These are phyloP conservation scores for Leptinotarsa peninsularis DNA, from an alignment of 2,888 invertebrate species.

Conservation along the genomic window DNA sequence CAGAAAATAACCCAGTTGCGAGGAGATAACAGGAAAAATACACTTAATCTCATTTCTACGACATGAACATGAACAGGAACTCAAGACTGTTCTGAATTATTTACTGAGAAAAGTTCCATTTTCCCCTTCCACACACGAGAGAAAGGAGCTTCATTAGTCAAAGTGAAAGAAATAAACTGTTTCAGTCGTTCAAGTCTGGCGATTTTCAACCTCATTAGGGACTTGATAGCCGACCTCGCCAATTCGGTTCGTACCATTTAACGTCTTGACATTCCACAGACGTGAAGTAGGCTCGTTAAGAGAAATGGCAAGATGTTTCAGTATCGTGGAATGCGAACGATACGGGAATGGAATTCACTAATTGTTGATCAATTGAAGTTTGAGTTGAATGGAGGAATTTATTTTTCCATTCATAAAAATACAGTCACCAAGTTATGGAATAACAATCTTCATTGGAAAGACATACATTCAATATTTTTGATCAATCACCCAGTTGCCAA, in stretches of 20 bases:
- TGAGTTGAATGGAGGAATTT: neutral
- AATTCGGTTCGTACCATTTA: conserved; percentile 9
- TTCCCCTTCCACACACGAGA: no score
- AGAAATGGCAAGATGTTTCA: neutral
- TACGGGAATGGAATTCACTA: neutral
- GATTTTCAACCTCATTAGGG: conserved; percentile 17
- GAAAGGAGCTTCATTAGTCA: neutral
- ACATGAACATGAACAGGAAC: no score
- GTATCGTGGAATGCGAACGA: neutral
- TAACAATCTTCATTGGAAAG: no score
- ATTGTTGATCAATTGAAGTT: neutral
- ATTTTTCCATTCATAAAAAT: no score
- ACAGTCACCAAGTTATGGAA: no score
- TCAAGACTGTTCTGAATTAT: no score
- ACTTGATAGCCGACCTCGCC: conserved; percentile 8
- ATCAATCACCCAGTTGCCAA: no score
- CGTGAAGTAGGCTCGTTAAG: conserved; percentile 1
- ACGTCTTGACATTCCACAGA: conserved; percentile 9
- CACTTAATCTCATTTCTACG: no score
- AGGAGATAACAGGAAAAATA: no score
- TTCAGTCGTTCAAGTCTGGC: conserved; percentile 9
- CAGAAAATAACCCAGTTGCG: no score
- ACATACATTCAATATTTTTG: no score
- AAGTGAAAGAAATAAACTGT: conserved; percentile 9
- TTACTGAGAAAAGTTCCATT: no score